Evolutionary conservation across 1,140 invertebrate genomes (phyloP).

Genomic region (Leguminivora glycinivorella): DNA sequence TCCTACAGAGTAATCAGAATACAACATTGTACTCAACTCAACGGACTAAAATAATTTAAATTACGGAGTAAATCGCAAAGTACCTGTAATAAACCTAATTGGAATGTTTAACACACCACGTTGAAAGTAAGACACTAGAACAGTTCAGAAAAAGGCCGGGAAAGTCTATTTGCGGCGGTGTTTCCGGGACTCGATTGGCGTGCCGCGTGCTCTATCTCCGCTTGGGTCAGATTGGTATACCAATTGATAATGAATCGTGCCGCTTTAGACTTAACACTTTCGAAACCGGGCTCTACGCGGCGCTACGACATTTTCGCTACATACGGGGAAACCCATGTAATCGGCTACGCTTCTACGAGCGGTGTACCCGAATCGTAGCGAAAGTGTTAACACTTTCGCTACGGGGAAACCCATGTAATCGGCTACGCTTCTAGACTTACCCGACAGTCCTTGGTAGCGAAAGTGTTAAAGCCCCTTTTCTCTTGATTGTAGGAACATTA

Average conservation of each 20-base stretch:
- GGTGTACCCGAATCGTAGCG: too few species aligned
- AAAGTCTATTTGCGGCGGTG: conserved; percentile 13
- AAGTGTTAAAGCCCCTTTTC: background rate
- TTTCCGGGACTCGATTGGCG: conserved; percentile 17
- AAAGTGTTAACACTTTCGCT: too few species aligned
- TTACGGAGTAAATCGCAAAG: background rate
- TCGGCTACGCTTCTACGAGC: too few species aligned
- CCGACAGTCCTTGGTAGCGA: too few species aligned
- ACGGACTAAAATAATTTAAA: background rate
- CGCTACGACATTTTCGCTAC: too few species aligned
- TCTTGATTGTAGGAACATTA: background rate
- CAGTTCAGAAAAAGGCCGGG: conserved; percentile 21
- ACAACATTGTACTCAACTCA: background rate
- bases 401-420: too few species aligned
- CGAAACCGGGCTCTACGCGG: too few species aligned
- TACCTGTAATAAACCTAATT: background rate
- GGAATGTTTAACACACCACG: background rate
- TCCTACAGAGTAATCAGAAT: background rate
- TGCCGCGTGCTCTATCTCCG: conserved; percentile 8
- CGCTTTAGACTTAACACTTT: background rate
- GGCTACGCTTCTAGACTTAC: too few species aligned
- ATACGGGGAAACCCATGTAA: too few species aligned
- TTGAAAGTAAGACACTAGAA: conserved; percentile 5
- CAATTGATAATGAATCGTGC: background rate
- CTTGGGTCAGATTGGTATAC: background rate